phyloP scores from a whole-genome alignment of 2,113 vertebrate species.

The Sialia sialis region DNA sequence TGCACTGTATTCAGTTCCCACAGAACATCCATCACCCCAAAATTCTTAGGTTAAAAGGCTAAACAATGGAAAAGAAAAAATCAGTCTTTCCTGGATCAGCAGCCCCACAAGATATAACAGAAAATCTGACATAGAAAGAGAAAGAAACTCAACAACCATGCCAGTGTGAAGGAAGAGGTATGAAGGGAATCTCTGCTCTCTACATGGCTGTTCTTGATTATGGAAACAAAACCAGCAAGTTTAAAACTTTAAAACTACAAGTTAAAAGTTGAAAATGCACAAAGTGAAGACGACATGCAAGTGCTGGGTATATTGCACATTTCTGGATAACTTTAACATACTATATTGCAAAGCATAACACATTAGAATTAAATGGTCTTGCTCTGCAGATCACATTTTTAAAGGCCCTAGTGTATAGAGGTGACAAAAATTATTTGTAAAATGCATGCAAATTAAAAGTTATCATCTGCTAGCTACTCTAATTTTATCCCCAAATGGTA shows the following conservation, averaged over 20 bases:
- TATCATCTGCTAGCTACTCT: slow-evolving; percentile 14
- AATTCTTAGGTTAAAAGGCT: background rate
- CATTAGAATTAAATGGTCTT: background rate
- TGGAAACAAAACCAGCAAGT: background rate
- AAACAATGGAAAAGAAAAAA: background rate
- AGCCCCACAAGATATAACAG: rapidly evolving
- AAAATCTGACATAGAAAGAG: background rate
- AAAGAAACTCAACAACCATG: background rate
- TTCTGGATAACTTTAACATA: background rate
- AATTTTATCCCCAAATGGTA: slow-evolving; percentile 4
- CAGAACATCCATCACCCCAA: background rate
- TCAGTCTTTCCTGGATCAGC: background rate
- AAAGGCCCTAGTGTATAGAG: background rate
- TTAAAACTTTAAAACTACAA: background rate
- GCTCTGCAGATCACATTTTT: background rate
- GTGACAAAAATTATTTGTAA: background rate
- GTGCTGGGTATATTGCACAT: background rate
- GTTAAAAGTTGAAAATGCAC: background rate
- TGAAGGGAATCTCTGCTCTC: background rate
- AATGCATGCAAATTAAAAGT: slow-evolving; percentile 1
- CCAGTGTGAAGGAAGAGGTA: rapidly evolving
- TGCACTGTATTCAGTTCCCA: background rate
- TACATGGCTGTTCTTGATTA: background rate
- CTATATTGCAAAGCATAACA: background rate
- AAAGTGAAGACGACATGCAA: background rate